Conservation (phyloP, 2,888 invertebrate species). For the Stenoptilia bipunctidactyla region DNA sequence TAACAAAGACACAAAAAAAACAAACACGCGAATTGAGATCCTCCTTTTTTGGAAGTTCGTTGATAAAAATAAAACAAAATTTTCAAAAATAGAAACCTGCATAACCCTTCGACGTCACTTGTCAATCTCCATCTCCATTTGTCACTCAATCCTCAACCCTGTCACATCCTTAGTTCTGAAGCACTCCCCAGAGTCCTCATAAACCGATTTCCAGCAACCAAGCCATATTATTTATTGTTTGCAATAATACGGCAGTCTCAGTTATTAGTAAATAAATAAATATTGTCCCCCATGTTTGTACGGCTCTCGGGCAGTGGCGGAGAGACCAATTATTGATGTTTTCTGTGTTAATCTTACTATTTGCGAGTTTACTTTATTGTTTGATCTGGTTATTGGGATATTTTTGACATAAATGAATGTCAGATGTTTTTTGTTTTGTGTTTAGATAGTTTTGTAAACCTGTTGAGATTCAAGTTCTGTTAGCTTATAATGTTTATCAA, state of each 20-base stretch:
- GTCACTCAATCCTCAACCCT: background rate
- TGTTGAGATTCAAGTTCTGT: too few species aligned
- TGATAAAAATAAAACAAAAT: too few species aligned
- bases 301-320: conserved; percentile 45
- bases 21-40: too few species aligned
- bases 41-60: too few species aligned
- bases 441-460: too few species aligned
- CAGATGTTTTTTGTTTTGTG: too few species aligned
- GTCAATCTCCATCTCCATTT: conserved; percentile 1
- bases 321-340: conserved; percentile 48
- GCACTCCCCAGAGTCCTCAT: conserved; percentile 48
- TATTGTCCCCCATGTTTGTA: conserved; percentile 57
- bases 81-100: too few species aligned
- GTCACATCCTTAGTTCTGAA: conserved; percentile 3
- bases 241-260: conserved; percentile 33
- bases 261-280: conserved; percentile 69
- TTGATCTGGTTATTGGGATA: conserved; percentile 23
- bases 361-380: conserved; percentile 30
- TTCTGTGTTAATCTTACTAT: conserved; percentile 43
- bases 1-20: too few species aligned
- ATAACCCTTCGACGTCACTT: too few species aligned
- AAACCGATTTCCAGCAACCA: conserved; percentile 63
- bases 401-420: conserved; percentile 5
- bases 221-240: conserved; percentile 61
- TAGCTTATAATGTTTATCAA: too few species aligned